Evolutionary conservation across 2,888 invertebrate genomes (phyloP).

Genomic region (Gymnocheta viridis): DNA sequence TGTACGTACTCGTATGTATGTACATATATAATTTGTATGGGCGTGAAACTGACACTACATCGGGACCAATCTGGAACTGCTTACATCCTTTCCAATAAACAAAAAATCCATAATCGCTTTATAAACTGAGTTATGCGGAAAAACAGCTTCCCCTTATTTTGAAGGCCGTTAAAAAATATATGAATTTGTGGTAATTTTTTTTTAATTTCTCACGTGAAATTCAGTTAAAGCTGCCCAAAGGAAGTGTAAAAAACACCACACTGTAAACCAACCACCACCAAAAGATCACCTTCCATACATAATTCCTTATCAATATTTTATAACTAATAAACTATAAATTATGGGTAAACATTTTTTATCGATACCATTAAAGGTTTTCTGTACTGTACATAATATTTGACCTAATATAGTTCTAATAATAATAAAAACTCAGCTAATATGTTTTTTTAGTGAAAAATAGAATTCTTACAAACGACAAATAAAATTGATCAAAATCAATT

Average conservation of each 20-base stretch:
- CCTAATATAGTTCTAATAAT: not conserved
- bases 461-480: not conserved
- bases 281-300: not conserved
- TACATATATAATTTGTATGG: not conserved
- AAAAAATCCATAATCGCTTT: no score
- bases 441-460: not conserved
- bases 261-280: not conserved
- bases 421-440: not conserved
- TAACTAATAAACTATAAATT: not conserved
- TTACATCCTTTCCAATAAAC: no score
- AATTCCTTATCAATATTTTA: not conserved
- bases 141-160: no score
- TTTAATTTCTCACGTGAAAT: no score
- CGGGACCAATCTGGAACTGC: no score
- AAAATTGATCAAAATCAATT: conserved; percentile 32
- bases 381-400: not conserved
- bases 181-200: no score
- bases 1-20: not conserved
- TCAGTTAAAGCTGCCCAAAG: not conserved
- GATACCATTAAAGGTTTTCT: not conserved
- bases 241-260: not conserved
- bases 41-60: no score
- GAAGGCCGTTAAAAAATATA: no score
- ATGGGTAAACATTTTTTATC: not conserved
- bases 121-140: no score